Evolutionary conservation across 2,113 vertebrate species (phyloP), one percentile per base, ranked within the genome.

Genomic region (Ceratotherium simum): DNA sequence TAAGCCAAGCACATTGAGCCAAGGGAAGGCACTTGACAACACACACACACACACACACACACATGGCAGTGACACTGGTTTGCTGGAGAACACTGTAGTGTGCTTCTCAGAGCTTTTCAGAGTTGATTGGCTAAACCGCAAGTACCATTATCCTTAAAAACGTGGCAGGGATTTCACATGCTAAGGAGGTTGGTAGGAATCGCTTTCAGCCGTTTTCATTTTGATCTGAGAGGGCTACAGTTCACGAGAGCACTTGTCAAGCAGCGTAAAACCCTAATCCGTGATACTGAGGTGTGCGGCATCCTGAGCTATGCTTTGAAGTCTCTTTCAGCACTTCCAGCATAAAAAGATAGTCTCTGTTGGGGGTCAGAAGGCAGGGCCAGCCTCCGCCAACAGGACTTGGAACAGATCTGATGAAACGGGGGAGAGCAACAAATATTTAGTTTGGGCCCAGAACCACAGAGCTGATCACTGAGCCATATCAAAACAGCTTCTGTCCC

Each of bases 51-150:
- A 60, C n/a, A 17, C 36, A 31, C 29, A n/a, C 7, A 14, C 67
- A 13, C 69, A 75, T 0, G 14, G 93, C 75, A 27, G 29, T 27
- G 87, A 91, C 90, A 95, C 98, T 92, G 96, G 84, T 54, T 90
- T 98, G 97, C 92, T 97, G 94, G 96, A 98, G 97, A 96, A 98
- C 95, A 84, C 33, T 0, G 4, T 1, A 18, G 64, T 6, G 56
- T 3, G 27, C 65, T 58, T 67, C 90, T 46, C 31, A 48, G 83
- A 80, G 90, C 73, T 95, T 78, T 84, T 69, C 29, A 7, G 46
- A 67, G 65, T 17, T 17, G 48, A 85, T 0, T 18, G 31, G 20
- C 65, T 31, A 42, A 64, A 62, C 14, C 39, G 33, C 88, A 85
- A 78, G 85, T 31, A 36, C 64, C 64, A 25, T 78, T 36, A 16